These are phyloP conservation scores for Alviniconcha strummeri DNA, from an alignment of 2,888 invertebrate species.

Conservation along the genomic window DNA sequence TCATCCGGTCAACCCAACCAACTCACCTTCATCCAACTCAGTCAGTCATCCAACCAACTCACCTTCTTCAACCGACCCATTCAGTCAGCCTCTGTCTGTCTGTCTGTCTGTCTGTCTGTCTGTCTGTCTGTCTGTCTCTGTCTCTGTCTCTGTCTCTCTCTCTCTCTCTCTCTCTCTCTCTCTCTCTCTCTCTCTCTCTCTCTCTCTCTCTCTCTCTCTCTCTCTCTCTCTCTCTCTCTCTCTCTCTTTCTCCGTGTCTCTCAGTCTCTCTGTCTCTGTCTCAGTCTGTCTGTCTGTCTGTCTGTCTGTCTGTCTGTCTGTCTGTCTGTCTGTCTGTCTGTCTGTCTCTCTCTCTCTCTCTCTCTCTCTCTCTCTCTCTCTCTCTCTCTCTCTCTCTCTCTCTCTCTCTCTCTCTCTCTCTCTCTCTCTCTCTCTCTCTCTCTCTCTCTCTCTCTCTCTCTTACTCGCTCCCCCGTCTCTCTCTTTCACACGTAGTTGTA, in stretches of 20 bases:
- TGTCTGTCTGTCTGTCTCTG: neutral
- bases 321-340: neutral
- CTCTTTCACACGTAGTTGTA: neutral
- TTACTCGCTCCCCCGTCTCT: neutral
- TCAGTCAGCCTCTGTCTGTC: neutral
- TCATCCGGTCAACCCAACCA: no score
- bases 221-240: neutral
- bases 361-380: neutral
- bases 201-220: neutral
- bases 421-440: neutral
- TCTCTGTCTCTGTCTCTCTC: neutral
- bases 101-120: neutral
- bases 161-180: neutral
- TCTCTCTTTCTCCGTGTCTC: neutral
- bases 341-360: neutral
- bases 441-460: neutral
- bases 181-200: neutral
- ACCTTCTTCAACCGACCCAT: no score
- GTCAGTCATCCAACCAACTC: no score
- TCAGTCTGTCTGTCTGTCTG: constrained; percentile 8
- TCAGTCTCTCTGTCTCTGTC: neutral
- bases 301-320: neutral
- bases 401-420: neutral
- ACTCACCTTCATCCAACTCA: no score
- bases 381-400: neutral